Evolutionary conservation across 1,140 invertebrate genomes (phyloP), one percentile per base, ranked within the genome.

Genomic region (Littorina saxatilis): DNA sequence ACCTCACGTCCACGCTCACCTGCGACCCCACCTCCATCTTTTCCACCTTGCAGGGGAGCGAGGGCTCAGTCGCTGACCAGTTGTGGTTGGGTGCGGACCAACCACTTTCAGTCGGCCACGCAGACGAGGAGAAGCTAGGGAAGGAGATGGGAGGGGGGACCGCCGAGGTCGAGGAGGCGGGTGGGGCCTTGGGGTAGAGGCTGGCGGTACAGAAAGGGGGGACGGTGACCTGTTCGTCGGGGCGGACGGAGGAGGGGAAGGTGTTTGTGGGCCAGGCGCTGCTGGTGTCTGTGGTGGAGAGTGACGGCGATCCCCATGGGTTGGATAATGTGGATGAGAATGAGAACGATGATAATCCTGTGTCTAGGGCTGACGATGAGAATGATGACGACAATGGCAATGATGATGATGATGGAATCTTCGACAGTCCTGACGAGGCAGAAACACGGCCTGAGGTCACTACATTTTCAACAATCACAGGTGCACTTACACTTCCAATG

Each of bases 201-300:
- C 37, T 2, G 9, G 43, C 43, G 17, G 43, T 47, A 17, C 7
- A 17, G 43, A 47, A 47, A 11, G 27, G 0, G 39, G n/a, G n/a
- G 23, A 27, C 1, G 58, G 55, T 5, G 74, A 77, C 15, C n/a
- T 7, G 4, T 20, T 78, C 76, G 17, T 78, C 76, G 5, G 76
- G 76, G n/a, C 76, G 76, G 13, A 78, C 39, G 7, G 76, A 32
- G 1, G 76, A 78, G 5, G 76, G 76, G 58, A 78, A 78, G 58
- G 17, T 78, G 55, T 78, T 63, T 32, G 4, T n/a, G 37, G 55
- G 7, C 76, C 76, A 78, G 50, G 74, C 15, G n/a, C 27, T 23
- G 13, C 68, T 37, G 15, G 7, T 13, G 40, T 35, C 39, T 9
- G 32, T 5, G 9, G 55, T 27, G 17, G 63, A 7, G 29, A 37